A percentile compares a stretch with the other conserved stretches of the same genome.
phyloP scores from a whole-genome alignment of 2,113 vertebrate genomes.

The Ariopsis seemanni region DNA sequence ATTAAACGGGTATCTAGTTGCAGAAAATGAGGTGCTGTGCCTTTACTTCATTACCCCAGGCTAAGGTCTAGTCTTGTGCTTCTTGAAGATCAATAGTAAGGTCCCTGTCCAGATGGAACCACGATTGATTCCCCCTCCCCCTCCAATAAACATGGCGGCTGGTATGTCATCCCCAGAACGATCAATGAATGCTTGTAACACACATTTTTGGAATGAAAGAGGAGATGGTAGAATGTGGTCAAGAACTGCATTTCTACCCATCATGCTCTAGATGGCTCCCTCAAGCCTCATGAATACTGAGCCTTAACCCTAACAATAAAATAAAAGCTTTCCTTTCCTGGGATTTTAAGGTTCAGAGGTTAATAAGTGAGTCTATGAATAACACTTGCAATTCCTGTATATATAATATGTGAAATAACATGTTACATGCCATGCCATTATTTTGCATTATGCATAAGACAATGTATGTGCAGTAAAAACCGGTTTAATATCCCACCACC shows the following conservation, averaged over 20 bases:
- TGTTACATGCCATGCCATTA: background rate
- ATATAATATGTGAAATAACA: background rate
- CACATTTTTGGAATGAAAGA: constrained; percentile 64
- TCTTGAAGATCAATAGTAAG: constrained; percentile 70
- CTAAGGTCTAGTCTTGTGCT: constrained; percentile 53
- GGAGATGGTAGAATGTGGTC: constrained; percentile 38
- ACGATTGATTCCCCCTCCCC: constrained; percentile 71
- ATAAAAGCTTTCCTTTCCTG: background rate
- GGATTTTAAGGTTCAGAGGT: background rate
- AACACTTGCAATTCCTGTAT: background rate
- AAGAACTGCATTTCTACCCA: constrained; percentile 19
- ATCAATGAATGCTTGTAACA: constrained; percentile 72
- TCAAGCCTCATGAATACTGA: constrained; percentile 47
- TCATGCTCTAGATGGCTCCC: constrained; percentile 66
- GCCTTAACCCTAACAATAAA: constrained; percentile 1
- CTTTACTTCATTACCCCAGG: constrained; percentile 31
- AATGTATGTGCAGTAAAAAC: background rate
- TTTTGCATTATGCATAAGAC: background rate
- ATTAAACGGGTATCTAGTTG: constrained; percentile 50
- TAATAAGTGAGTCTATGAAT: background rate
- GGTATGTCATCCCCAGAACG: constrained; percentile 69
- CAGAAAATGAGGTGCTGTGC: constrained; percentile 49
- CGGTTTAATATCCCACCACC: constrained; percentile 18
- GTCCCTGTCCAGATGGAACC: constrained; percentile 72
- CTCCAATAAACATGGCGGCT: constrained; percentile 69